Percentiles rank a stretch among this genome's conserved stretches.
These are phyloP conservation scores for Plagiodera versicolora DNA, from an alignment of 2,888 invertebrate genomes.

Conservation along the genomic window DNA sequence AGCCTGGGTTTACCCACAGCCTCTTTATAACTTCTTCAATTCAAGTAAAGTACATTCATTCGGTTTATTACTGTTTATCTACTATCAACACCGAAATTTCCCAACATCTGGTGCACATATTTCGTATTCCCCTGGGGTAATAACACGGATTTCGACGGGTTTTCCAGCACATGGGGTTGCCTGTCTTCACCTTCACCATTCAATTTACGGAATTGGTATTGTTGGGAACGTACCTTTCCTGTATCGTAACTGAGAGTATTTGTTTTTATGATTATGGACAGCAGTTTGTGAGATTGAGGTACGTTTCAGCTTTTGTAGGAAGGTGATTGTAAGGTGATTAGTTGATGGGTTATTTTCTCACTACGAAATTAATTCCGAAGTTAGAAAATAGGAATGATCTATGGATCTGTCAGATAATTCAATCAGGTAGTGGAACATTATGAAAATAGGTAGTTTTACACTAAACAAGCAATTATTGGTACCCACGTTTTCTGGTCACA, in stretches of 20 bases:
- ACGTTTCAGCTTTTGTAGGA: too few relatives aligned
- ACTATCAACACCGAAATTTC: slow-evolving; percentile 16
- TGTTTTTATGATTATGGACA: neutral
- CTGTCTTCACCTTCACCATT: slow-evolving; percentile 3
- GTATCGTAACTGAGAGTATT: neutral
- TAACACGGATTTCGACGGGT: slow-evolving; percentile 10
- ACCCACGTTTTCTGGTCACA: too few relatives aligned
- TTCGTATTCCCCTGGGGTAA: neutral
- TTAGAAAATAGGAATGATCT: too few relatives aligned
- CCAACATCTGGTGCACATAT: slow-evolving; percentile 23
- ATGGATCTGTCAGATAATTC: too few relatives aligned
- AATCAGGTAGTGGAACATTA: too few relatives aligned
- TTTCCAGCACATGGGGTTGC: neutral
- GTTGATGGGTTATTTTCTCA: too few relatives aligned
- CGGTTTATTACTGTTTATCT: slow-evolving; percentile 5
- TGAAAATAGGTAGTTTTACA: too few relatives aligned
- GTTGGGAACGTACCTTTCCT: neutral
- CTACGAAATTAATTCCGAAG: too few relatives aligned
- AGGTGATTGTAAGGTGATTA: too few relatives aligned
- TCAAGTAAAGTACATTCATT: neutral
- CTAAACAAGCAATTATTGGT: too few relatives aligned
- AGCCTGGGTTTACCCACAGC: neutral
- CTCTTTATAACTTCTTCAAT: neutral
- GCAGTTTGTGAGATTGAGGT: too few relatives aligned
- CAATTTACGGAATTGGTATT: slow-evolving; percentile 4